phyloP scores from a whole-genome alignment of 2,888 invertebrate species.

The Megamerina dolium region DNA sequence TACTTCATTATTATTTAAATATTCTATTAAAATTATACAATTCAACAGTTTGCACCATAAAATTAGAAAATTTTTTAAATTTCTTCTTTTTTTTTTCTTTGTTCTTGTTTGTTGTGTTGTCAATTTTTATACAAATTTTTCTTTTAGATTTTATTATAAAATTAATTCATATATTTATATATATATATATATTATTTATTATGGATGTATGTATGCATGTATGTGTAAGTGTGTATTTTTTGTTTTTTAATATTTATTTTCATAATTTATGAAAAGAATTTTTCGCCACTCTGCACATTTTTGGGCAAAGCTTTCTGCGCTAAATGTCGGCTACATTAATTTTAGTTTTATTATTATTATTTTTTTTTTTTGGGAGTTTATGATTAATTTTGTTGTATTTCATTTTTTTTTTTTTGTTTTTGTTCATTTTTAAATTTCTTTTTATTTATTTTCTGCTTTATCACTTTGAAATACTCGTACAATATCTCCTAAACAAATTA shows the following conservation, averaged over 20 bases:
- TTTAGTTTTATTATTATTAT: slow-evolving; percentile 15
- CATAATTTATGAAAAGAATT: slow-evolving; percentile 28
- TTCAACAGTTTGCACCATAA: slow-evolving; percentile 30
- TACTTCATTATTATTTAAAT: slow-evolving; percentile 15
- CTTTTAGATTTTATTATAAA: slow-evolving; percentile 24
- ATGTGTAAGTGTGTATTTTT: too few species aligned
- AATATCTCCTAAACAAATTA: too few species aligned
- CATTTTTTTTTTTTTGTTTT: background rate
- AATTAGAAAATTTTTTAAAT: slow-evolving; percentile 24
- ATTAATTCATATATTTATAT: too few species aligned
- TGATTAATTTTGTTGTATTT: slow-evolving; percentile 16
- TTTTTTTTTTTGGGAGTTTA: slow-evolving; percentile 5
- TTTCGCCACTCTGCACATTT: slow-evolving; percentile 23
- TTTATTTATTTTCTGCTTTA: slow-evolving; percentile 8
- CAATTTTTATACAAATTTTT: slow-evolving; percentile 15
- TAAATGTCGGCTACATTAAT: slow-evolving; percentile 16
- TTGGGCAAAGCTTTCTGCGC: slow-evolving; percentile 16
- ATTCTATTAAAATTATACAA: slow-evolving; percentile 26
- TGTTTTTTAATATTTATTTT: slow-evolving; percentile 23
- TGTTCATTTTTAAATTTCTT: slow-evolving; percentile 5
- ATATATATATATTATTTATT: too few species aligned
- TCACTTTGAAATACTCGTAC: too few species aligned
- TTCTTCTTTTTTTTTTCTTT: slow-evolving; percentile 16
- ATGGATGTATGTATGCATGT: too few species aligned
- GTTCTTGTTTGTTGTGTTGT: slow-evolving; percentile 17